phyloP scores from a whole-genome alignment of 1,140 invertebrate species.

The Metaphire vulgaris region DNA sequence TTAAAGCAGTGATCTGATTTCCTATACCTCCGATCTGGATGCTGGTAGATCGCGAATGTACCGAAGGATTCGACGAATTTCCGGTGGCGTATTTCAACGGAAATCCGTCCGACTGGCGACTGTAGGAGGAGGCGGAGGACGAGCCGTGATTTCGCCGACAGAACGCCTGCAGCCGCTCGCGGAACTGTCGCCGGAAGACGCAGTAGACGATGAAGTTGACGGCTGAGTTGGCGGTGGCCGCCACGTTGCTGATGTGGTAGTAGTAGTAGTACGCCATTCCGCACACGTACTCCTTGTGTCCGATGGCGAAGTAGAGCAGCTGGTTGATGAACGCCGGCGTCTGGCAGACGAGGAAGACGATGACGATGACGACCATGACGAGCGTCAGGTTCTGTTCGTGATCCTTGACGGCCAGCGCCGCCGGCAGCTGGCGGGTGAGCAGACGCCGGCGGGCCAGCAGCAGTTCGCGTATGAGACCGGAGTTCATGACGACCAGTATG shows the following conservation, averaged over 20 bases:
- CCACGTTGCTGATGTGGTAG: conserved; percentile 21
- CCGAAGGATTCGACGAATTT: not conserved
- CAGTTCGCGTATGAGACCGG: not conserved
- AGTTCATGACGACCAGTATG: conserved; percentile 23
- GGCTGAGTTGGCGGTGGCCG: conserved; percentile 21
- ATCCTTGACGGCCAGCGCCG: not conserved
- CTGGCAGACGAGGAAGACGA: conserved; percentile 21
- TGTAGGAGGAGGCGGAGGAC: no score
- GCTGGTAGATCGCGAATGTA: not conserved
- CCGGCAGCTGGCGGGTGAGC: not conserved
- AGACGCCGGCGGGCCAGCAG: not conserved
- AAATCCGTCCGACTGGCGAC: not conserved
- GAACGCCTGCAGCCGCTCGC: conserved; percentile 23
- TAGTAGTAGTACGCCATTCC: not conserved
- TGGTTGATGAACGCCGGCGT: conserved; percentile 15
- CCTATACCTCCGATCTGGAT: not conserved
- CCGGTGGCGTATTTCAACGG: not conserved
- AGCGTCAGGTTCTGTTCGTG: conserved; percentile 25
- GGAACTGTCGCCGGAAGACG: conserved; percentile 20
- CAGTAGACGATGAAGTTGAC: conserved; percentile 30
- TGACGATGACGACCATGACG: conserved; percentile 29
- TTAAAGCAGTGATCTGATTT: no score
- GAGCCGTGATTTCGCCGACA: not conserved
- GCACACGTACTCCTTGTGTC: not conserved
- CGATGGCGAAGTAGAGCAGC: not conserved